A percentile compares a stretch with the other conserved stretches of the same genome.
Evolutionary conservation across 1,140 invertebrate species (phyloP).

Genomic region (Leptestheria dahalacensis): DNA sequence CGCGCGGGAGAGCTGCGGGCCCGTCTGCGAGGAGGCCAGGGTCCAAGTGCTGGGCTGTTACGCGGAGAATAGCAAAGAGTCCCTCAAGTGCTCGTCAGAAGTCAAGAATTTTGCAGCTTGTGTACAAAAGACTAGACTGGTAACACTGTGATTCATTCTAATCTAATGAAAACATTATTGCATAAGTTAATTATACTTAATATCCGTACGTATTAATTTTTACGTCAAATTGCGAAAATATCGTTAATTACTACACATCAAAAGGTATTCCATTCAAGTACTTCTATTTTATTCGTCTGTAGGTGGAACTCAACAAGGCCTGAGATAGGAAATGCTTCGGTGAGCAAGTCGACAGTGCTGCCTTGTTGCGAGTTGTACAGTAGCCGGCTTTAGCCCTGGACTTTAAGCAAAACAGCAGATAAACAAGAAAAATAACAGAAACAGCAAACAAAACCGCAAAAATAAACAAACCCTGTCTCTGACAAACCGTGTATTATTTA

Average conservation of each 20-base stretch:
- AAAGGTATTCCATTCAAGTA: no score
- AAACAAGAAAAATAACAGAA: no score
- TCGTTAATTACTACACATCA: no score
- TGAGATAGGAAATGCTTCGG: not conserved
- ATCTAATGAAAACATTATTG: no score
- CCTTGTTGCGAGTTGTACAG: not conserved
- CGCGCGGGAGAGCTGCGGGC: not conserved
- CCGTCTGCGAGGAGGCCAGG: constrained; percentile 7
- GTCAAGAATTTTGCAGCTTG: constrained; percentile 14
- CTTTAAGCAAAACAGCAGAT: no score
- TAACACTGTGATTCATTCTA: constrained; percentile 3
- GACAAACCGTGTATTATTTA: no score
- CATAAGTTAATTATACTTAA: no score
- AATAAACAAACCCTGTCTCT: no score
- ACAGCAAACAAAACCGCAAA: no score
- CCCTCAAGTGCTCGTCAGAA: constrained; percentile 5
- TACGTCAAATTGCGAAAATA: no score
- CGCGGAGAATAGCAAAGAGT: constrained; percentile 5
- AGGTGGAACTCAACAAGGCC: not conserved
- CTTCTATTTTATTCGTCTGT: no score
- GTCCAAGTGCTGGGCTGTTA: constrained; percentile 12
- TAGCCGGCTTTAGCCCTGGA: not conserved
- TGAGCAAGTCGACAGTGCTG: not conserved
- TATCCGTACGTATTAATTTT: no score
- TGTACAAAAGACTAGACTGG: constrained; percentile 9